Percentiles rank a stretch among this genome's conserved stretches.
Conservation (phyloP, 2,113 vertebrate species). For the Lepus americanus region DNA sequence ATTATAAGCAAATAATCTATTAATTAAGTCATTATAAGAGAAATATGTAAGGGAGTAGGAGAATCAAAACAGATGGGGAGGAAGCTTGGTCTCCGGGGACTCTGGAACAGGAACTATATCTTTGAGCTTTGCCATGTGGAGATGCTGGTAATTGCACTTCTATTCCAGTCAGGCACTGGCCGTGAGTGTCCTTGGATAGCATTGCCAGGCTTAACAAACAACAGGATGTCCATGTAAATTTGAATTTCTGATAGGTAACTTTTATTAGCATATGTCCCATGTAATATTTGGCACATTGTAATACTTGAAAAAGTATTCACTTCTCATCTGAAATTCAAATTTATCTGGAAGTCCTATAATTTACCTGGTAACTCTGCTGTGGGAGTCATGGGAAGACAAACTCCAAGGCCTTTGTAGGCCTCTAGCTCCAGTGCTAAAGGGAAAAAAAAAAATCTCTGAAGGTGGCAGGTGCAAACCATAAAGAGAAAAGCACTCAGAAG, state of each 20-base stretch:
- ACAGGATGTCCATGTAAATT: not conserved
- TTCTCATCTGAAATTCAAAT: constrained; percentile 26
- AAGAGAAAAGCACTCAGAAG: constrained; percentile 16
- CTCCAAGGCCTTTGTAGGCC: not conserved
- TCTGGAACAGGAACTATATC: not conserved
- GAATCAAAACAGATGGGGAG: not conserved
- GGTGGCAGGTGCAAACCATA: not conserved
- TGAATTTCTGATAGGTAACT: constrained; percentile 16
- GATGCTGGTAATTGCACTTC: not conserved
- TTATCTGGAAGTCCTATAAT: not conserved
- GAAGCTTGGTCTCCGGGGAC: not conserved
- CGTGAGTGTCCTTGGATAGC: not conserved
- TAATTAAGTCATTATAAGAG: constrained; percentile 28
- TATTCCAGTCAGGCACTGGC: not conserved
- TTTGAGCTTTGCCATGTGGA: not conserved
- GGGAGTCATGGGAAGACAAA: not conserved
- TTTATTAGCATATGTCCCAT: not conserved
- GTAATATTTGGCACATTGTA: constrained; percentile 6
- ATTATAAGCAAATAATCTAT: not conserved
- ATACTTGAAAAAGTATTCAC: not conserved
- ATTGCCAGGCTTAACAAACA: not conserved
- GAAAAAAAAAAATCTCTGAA: too few species aligned
- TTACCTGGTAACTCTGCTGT: not conserved
- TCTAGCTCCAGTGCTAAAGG: not conserved
- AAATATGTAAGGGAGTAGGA: not conserved